Evolutionary conservation across 2,113 vertebrate species (phyloP).

Genomic region (Eira barbara): DNA sequence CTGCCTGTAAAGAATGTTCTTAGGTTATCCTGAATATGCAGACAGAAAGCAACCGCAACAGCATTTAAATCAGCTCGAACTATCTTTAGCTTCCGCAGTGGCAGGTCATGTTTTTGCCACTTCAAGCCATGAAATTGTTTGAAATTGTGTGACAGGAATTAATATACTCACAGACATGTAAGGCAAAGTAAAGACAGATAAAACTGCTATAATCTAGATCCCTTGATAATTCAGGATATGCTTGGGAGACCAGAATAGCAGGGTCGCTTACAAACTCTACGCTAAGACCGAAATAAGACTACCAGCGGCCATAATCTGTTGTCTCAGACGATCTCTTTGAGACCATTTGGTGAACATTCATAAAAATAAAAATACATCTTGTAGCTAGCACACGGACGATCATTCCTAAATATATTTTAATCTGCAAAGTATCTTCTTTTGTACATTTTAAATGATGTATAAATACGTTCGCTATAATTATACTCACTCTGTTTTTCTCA

Average conservation of each 20-base stretch:
- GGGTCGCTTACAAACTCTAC: not conserved
- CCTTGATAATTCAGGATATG: not conserved
- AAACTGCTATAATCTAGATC: not conserved
- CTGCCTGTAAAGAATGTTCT: not conserved
- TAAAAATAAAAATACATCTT: not conserved
- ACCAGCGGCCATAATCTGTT: not conserved
- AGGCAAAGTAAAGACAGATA: not conserved
- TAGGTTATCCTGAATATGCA: not conserved
- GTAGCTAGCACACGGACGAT: not conserved
- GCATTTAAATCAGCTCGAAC: slow-evolving; percentile 33
- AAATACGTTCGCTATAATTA: not conserved
- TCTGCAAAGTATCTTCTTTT: not conserved
- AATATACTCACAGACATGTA: not conserved
- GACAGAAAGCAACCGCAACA: not conserved
- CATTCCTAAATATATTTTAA: not conserved
- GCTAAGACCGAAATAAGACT: not conserved
- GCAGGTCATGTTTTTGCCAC: slow-evolving; percentile 2
- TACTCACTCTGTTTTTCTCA: not conserved
- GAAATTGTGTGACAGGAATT: slow-evolving; percentile 54
- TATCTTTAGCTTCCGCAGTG: slow-evolving; percentile 40
- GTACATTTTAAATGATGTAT: not conserved
- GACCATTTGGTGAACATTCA: not conserved
- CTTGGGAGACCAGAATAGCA: not conserved
- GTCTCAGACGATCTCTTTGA: not conserved
- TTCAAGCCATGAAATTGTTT: slow-evolving; percentile 53